Conservation (phyloP, 1,140 invertebrate species). For the Drosophila pachea region DNA sequence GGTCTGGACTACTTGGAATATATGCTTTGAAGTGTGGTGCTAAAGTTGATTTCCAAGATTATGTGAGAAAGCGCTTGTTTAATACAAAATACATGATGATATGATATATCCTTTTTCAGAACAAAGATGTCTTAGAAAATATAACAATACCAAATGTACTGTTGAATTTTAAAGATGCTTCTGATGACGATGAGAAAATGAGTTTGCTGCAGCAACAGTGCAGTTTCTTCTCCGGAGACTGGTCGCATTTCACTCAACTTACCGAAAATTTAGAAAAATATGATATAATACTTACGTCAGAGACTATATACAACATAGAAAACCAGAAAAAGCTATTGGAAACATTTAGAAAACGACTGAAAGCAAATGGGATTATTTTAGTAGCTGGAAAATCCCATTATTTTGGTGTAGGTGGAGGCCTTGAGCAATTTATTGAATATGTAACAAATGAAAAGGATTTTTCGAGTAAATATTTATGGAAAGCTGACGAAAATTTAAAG, state of each 20-base stretch:
- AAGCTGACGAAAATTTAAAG: constrained; percentile 81
- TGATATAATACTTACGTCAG: constrained; percentile 92
- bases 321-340: constrained; percentile 88
- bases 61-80: constrained; percentile 82
- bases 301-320: constrained; percentile 93
- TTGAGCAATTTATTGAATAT: constrained; percentile 84
- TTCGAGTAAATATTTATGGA: constrained; percentile 81
- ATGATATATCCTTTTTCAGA: constrained; percentile 34
- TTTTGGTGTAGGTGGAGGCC: constrained; percentile 93
- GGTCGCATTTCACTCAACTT: constrained; percentile 83
- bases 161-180: constrained; percentile 82
- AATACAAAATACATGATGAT: neutral
- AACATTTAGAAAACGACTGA: constrained; percentile 85
- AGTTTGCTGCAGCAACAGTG: constrained; percentile 78
- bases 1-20: constrained; percentile 89
- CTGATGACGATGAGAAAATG: constrained; percentile 70
- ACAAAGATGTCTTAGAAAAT: constrained; percentile 70
- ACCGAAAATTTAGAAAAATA: constrained; percentile 81
- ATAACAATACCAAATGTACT: constrained; percentile 89
- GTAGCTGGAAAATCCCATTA: constrained; percentile 92
- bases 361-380: constrained; percentile 83
- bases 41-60: constrained; percentile 92
- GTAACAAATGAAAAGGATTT: constrained; percentile 81
- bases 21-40: constrained; percentile 84
- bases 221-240: constrained; percentile 90